Percentiles rank a stretch among this genome's conserved stretches.
Evolutionary conservation across 1,140 invertebrate genomes (phyloP).

Genomic region (Holcopasites calliopsidis): DNA sequence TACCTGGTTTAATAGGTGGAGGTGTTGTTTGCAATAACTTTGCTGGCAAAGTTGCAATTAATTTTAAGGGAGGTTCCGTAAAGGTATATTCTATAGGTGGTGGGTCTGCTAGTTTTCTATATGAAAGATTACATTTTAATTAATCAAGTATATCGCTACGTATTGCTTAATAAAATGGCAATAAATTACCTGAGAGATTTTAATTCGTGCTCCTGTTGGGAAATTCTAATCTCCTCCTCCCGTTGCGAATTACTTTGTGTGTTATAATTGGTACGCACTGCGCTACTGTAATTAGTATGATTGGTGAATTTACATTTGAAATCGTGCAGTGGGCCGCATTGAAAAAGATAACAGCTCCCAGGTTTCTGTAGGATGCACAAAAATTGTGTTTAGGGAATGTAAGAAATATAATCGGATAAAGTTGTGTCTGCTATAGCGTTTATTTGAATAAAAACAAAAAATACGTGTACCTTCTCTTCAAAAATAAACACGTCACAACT

Average conservation of each 20-base stretch:
- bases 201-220: conserved; percentile 90
- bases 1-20: conserved; percentile 62
- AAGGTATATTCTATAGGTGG: conserved; percentile 65
- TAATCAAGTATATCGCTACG: background rate
- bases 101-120: conserved; percentile 59
- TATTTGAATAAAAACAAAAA: conserved; percentile 3
- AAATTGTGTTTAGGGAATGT: background rate
- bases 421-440: conserved; percentile 15
- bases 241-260: conserved; percentile 82
- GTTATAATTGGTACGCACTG: conserved; percentile 84
- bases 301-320: conserved; percentile 96
- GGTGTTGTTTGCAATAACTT: conserved; percentile 64
- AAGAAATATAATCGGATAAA: background rate
- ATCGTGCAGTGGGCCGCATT: conserved; percentile 92
- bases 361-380: conserved; percentile 83
- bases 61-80: conserved; percentile 59
- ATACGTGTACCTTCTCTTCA: conserved; percentile 89
- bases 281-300: conserved; percentile 94
- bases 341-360: conserved; percentile 94
- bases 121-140: background rate
- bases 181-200: conserved; percentile 84
- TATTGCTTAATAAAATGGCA: background rate
- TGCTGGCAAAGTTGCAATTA: conserved; percentile 57
- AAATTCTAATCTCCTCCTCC: conserved; percentile 85
- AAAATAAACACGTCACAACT: conserved; percentile 95